These are phyloP conservation scores for Clunio marinus DNA, from an alignment of 2,888 invertebrate genomes.

Conservation along the genomic window DNA sequence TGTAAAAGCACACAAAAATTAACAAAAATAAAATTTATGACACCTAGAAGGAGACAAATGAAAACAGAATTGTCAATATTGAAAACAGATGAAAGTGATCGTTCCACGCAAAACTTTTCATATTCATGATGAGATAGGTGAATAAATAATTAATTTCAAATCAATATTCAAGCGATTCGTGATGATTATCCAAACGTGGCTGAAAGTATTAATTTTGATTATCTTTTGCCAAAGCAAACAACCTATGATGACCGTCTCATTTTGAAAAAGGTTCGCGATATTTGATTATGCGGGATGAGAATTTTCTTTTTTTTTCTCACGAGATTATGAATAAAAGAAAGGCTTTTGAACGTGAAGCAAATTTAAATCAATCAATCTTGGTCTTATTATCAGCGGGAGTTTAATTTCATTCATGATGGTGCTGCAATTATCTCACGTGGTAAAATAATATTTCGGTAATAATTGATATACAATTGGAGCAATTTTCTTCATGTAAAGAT, in stretches of 20 bases:
- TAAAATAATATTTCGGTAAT: not conserved
- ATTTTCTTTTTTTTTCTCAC: too few species aligned
- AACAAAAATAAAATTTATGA: conserved; percentile 11
- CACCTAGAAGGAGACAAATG: not conserved
- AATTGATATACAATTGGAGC: not conserved
- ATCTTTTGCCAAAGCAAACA: not conserved
- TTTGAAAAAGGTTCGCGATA: too few species aligned
- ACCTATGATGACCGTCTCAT: too few species aligned
- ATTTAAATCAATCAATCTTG: not conserved
- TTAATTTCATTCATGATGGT: conserved; percentile 1
- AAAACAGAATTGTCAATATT: not conserved
- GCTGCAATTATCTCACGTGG: not conserved
- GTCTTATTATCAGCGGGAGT: conserved; percentile 6
- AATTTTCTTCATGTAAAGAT: not conserved
- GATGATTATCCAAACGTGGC: not conserved
- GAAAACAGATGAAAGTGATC: not conserved
- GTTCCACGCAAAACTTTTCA: not conserved
- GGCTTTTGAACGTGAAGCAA: too few species aligned
- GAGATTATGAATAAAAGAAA: too few species aligned
- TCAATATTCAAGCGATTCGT: not conserved
- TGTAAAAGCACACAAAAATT: conserved; percentile 4
- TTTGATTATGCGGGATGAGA: too few species aligned
- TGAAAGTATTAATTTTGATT: conserved; percentile 13
- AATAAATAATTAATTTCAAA: not conserved
- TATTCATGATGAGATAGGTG: not conserved